Evolutionary conservation across 1,140 invertebrate species (phyloP).

Genomic region (Drosophila baimaii): DNA sequence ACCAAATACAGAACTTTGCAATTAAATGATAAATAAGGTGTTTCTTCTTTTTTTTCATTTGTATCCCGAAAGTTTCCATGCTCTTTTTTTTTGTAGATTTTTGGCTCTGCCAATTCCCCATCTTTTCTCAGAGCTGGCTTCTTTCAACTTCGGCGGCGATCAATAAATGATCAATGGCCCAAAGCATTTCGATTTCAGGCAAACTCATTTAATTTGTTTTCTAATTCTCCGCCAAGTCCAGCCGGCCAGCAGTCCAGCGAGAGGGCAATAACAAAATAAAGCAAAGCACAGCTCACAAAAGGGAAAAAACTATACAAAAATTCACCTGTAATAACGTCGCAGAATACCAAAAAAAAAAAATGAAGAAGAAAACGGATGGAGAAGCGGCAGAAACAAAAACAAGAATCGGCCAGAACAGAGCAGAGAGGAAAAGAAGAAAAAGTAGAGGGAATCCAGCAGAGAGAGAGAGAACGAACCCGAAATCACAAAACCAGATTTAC

Average conservation of each 20-base stretch:
- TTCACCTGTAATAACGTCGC: slow-evolving; percentile 25
- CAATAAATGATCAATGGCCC: slow-evolving; percentile 53
- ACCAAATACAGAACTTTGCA: slow-evolving; percentile 8
- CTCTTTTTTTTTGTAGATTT: background rate
- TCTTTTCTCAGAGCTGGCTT: slow-evolving; percentile 17
- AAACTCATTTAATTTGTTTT: slow-evolving; percentile 57
- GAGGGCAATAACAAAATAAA: slow-evolving; percentile 35
- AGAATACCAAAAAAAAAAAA: too few relatives aligned
- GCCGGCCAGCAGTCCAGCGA: background rate
- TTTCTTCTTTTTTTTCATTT: slow-evolving; percentile 18
- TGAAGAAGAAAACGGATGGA: slow-evolving; percentile 33
- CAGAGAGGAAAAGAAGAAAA: slow-evolving; percentile 10
- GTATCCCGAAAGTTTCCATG: slow-evolving; percentile 13
- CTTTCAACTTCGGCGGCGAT: slow-evolving; percentile 28
- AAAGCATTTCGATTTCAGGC: slow-evolving; percentile 60
- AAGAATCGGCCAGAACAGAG: slow-evolving; percentile 53
- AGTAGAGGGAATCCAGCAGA: slow-evolving; percentile 15
- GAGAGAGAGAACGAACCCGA: slow-evolving; percentile 64
- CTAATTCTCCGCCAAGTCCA: slow-evolving; percentile 30
- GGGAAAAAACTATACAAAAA: slow-evolving; percentile 17
- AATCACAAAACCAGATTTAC: slow-evolving; percentile 80
- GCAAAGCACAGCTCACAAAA: slow-evolving; percentile 12
- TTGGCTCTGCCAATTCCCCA: slow-evolving; percentile 11
- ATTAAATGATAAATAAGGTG: slow-evolving; percentile 18
- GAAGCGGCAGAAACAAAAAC: slow-evolving; percentile 52